These are phyloP conservation scores for Trididemnum nubilum DNA, from an alignment of 23 tunicate genomes.

Conservation along the genomic window DNA sequence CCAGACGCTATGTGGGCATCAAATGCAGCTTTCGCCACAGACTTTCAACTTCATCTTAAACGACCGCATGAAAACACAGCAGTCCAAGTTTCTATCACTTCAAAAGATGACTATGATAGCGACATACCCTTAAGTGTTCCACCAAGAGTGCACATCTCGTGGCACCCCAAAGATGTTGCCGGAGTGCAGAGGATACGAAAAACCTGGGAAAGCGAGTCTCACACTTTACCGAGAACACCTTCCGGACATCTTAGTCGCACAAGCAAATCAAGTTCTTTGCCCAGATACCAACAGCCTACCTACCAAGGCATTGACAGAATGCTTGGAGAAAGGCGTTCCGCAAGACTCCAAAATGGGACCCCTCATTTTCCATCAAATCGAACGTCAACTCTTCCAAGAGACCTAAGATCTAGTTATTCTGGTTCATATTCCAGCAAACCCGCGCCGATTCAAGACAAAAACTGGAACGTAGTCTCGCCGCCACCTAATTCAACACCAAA, in stretches of 20 bases:
- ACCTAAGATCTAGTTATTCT: background rate
- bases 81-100: conserved; percentile 57
- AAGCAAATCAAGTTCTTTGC: conserved; percentile 60
- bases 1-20: conserved; percentile 82
- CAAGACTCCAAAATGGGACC: background rate
- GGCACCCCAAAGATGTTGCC: conserved; percentile 85
- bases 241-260: background rate
- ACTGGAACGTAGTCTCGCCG: conserved; percentile 68
- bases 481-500: conserved; percentile 6
- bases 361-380: background rate
- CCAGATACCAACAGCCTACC: conserved; percentile 62
- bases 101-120: conserved; percentile 84
- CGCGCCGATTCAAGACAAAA: conserved; percentile 41
- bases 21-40: conserved; percentile 76
- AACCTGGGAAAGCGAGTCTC: conserved; percentile 78
- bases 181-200: conserved; percentile 82
- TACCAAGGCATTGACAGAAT: conserved; percentile 37
- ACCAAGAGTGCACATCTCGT: conserved; percentile 58
- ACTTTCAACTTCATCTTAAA: conserved; percentile 49
- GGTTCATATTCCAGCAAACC: conserved; percentile 25
- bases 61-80: conserved; percentile 47
- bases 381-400: background rate
- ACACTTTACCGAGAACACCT: conserved; percentile 42
- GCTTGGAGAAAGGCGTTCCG: conserved; percentile 13
- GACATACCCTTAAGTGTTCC: conserved; percentile 88